Evolutionary conservation across 2,888 invertebrate species (phyloP), one percentile per base, ranked within the genome.

Genomic region (Eretmocerus hayati): DNA sequence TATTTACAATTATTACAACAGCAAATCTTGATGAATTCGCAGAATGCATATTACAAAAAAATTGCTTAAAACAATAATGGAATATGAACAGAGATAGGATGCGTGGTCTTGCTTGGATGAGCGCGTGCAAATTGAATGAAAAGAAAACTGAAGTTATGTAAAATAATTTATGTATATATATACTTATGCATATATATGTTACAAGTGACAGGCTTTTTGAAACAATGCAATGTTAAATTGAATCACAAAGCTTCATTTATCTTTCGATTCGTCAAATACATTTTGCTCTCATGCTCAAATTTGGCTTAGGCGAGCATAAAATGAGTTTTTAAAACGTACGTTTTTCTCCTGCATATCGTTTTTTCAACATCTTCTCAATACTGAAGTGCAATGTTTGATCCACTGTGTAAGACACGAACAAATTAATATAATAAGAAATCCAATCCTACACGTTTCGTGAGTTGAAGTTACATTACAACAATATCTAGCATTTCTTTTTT

Each of bases 151-250:
- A 44, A 64, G 63, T 61, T 63, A 64, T 60, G 58, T 59, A 64
- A 67, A 67, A 65, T 66, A 65, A 65, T 65, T 64, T 66, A 67
- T 63, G 58, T 63, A 59, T 56, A 50, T 57, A 57, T 62, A 58
- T 59, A 59, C 52, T 59, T 57, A 9, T 26, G 26, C 54, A 53
- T 58, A 50, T 56, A 58, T 61, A 62, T 64, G 54, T 61, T 62
- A 63, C 59, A 64, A 63, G 59, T 57, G 58, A 61, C 59, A 66
- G 58, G 58, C 56, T 57, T 55, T 58, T 55, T 40, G 35, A 50
- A 54, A 46, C 43, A 22, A 20, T 46, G 35, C 35, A 50, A 42
- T 50, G 42, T 48, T 16, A 31, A 43, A 48, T 46, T 46, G 42
- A 36, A 35, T 44, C 46, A 46, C 46, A 48, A 43, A 48, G 43